Conservation (phyloP, 2,113 vertebrate species). For the Silurus meridionalis region DNA sequence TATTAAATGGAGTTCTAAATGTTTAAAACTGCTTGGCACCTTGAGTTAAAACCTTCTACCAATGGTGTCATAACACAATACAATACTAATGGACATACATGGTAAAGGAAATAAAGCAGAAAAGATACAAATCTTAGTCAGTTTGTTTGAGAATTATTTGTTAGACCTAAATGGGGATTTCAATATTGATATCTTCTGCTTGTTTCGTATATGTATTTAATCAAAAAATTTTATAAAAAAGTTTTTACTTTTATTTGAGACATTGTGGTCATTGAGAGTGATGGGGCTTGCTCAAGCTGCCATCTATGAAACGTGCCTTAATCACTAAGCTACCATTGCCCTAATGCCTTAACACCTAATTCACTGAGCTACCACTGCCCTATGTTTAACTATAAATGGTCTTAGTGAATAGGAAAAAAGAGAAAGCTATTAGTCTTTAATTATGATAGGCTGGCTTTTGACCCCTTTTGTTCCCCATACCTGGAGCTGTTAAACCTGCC, state of each 20-base stretch:
- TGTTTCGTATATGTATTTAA: background rate
- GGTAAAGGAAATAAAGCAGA: background rate
- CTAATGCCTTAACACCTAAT: background rate
- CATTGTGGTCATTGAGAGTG: background rate
- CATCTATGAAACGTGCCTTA: too few species aligned
- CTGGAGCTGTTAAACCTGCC: background rate
- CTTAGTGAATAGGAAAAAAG: background rate
- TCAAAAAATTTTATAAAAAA: background rate
- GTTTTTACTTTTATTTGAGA: background rate
- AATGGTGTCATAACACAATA: background rate
- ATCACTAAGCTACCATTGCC: background rate
- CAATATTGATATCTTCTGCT: background rate
- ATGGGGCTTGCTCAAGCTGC: background rate
- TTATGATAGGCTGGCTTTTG: background rate
- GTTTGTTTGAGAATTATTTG: background rate
- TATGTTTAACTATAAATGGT: background rate
- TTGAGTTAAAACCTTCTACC: background rate
- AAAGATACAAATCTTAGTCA: background rate
- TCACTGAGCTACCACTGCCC: background rate
- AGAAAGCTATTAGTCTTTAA: background rate
- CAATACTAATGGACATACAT: background rate
- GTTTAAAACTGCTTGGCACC: background rate
- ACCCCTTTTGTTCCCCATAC: background rate
- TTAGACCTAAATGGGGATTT: background rate
- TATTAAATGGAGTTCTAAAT: slow-evolving; percentile 3